These are phyloP conservation scores for Beris chalybata DNA, from an alignment of 2,888 invertebrate species.

Conservation along the genomic window DNA sequence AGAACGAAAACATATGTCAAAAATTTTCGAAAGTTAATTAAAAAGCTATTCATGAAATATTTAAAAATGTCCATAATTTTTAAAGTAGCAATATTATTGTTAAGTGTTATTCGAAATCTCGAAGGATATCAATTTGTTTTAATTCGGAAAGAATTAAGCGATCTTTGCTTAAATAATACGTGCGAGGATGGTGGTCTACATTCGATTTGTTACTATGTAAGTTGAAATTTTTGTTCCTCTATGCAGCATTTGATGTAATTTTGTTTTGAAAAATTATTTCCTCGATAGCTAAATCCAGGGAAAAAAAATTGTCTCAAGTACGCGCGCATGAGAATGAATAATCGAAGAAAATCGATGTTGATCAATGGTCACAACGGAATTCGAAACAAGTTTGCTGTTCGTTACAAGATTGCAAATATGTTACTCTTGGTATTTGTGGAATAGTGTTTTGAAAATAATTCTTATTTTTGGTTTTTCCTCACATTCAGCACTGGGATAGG, in stretches of 20 bases:
- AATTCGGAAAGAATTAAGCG: neutral
- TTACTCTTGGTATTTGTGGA: conserved; percentile 41
- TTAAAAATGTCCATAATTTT: no score
- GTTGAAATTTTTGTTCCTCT: neutral
- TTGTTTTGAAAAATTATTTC: no score
- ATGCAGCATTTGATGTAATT: neutral
- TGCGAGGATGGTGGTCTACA: conserved; percentile 13
- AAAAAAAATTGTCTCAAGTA: no score
- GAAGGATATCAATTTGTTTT: neutral
- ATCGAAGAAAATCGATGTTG: conserved; percentile 3
- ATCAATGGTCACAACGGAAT: conserved; percentile 43
- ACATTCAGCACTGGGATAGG: conserved; percentile 42
- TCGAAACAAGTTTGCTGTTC: conserved; percentile 42
- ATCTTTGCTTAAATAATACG: conserved; percentile 3
- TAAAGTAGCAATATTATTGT: no score
- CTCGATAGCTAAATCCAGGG: no score
- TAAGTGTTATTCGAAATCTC: no score
- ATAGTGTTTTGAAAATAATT: neutral
- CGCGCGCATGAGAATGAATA: neutral
- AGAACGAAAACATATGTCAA: no score
- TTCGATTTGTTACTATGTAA: conserved; percentile 11
- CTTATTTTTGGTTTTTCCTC: neutral
- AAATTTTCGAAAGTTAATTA: no score
- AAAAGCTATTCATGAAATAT: no score
- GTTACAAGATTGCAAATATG: conserved; percentile 43